Percentiles rank a stretch among this genome's conserved stretches.
Evolutionary conservation across 2,113 vertebrate species (phyloP).

Genomic region (Columbina picui): DNA sequence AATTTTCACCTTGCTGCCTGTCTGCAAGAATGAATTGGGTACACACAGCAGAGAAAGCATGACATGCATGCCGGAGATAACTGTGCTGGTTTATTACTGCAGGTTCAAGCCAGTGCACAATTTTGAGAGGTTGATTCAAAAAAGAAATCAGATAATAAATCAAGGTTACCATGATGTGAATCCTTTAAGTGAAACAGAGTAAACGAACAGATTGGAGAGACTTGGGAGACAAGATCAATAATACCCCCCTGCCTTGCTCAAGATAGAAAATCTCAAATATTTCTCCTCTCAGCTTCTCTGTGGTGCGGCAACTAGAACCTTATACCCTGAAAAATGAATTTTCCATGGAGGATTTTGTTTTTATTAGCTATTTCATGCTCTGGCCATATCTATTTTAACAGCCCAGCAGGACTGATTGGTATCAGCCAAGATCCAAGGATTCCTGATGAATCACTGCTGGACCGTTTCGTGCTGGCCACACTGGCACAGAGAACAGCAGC

Average conservation of each 20-base stretch:
- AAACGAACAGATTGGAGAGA: conserved; percentile 39
- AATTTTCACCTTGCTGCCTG: conserved; percentile 28
- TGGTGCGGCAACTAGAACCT: conserved; percentile 32
- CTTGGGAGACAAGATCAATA: conserved; percentile 44
- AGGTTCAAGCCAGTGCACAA: conserved; percentile 47
- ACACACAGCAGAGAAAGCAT: conserved; percentile 3
- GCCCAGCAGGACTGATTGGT: conserved; percentile 65
- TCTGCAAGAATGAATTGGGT: not conserved
- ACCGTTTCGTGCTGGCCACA: conserved; percentile 12
- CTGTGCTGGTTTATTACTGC: conserved; percentile 47
- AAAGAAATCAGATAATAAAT: conserved; percentile 66
- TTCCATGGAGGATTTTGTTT: conserved; percentile 57
- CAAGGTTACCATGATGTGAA: conserved; percentile 46
- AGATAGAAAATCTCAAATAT: conserved; percentile 31
- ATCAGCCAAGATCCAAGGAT: conserved; percentile 64
- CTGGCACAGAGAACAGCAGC: not conserved
- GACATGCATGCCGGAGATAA: not conserved
- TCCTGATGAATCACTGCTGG: conserved; percentile 66
- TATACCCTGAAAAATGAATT: conserved; percentile 62
- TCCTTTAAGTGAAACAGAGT: conserved; percentile 50
- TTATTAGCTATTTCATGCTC: conserved; percentile 72
- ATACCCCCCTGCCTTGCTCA: conserved; percentile 1
- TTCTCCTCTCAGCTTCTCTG: conserved; percentile 18
- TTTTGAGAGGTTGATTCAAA: conserved; percentile 49
- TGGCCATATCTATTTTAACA: conserved; percentile 67